Evolutionary conservation across 2,888 invertebrate genomes (phyloP), one percentile per base, ranked within the genome.

Genomic region (Steinernema hermaphroditum): DNA sequence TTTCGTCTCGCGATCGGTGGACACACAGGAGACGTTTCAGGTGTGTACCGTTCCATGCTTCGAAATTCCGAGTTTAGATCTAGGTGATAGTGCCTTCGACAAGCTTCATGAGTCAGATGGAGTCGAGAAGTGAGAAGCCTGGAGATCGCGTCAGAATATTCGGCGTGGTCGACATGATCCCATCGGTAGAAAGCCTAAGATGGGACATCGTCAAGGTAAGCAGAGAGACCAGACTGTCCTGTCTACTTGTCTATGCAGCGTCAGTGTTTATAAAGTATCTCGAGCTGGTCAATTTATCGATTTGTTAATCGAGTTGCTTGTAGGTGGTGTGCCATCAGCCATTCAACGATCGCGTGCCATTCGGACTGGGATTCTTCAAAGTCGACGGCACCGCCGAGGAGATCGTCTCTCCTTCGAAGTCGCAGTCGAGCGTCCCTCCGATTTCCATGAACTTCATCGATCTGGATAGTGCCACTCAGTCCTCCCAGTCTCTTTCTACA

Each of bases 321-420:
- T 16, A 54, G 54, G 54, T 54, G 24, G 27, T 54, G 6, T 54
- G 54, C 16, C 54, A 54, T 22, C 54, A 54, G 27, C 54, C 54
- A 4, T 54, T 54, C 54, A 54, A 54, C 27, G 27, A 54, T 27
- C 22, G 27, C 6, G 16, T 54, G 6, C n/a, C 54, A 6, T 54
- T 54, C 19, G 54, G 54, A 54, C 54, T 54, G 2, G 54, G 54
- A 4, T 54, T 54, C 54, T 54, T 54, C 27, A 54, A 54, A 54
- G 54, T 54, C 24, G 54, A 54, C 6, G 54, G 54, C 54, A 16
- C 22, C 27, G 54, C 27, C 54, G 54, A 54, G 27, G 24, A 54
- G 27, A 24, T 54, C 22, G 24, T 54, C 27, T 54, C 54, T 22
- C 54, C 54, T 54, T 12, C 27, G 14, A 54, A 54, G 27, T 49